These are phyloP conservation scores for Galendromus occidentalis DNA, from an alignment of 1,140 invertebrate species.

Conservation along the genomic window DNA sequence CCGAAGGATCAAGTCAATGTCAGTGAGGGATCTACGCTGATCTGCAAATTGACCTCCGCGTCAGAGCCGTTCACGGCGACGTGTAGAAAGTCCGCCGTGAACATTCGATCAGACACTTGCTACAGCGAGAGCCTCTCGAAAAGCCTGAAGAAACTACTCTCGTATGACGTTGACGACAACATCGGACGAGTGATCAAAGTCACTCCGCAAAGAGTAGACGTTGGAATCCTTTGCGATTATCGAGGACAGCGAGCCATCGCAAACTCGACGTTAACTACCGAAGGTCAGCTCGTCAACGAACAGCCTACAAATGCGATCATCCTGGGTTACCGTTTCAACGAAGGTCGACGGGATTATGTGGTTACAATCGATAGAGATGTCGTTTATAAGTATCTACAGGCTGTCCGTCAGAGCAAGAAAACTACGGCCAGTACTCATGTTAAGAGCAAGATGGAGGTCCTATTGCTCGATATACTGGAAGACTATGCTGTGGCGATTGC, in stretches of 20 bases:
- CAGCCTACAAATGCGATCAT: not conserved
- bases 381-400: not conserved
- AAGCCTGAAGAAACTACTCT: not conserved
- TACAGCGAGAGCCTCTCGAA: not conserved
- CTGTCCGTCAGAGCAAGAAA: not conserved
- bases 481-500: not conserved
- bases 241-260: not conserved
- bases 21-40: not conserved
- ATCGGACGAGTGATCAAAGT: not conserved
- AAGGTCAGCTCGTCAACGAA: not conserved
- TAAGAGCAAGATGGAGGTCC: not conserved
- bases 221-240: not conserved
- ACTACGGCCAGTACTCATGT: not conserved
- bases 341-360: not conserved
- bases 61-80: not conserved
- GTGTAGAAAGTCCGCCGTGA: not conserved
- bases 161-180: not conserved
- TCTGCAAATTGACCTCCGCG: not conserved
- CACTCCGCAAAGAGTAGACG: not conserved
- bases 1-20: not conserved
- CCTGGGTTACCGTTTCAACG: not conserved
- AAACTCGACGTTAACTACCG: not conserved
- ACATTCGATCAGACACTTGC: not conserved
- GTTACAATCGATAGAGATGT: not conserved
- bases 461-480: not conserved